Base-by-base conservation (phyloP, 2,888 invertebrate species). In the Mythimna pallens region DNA sequence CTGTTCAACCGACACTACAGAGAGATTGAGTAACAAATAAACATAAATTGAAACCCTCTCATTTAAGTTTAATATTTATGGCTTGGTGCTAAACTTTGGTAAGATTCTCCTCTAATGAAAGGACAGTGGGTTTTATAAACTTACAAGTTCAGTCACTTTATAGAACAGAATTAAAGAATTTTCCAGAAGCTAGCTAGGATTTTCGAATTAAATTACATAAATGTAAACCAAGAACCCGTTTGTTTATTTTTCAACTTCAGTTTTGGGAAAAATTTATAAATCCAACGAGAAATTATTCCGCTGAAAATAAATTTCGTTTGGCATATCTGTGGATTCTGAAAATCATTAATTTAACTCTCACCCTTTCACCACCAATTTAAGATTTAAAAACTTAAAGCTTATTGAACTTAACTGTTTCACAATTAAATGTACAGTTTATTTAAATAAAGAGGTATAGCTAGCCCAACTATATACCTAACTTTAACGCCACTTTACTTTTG, bases 11-110 rank as follows among this genome's bases (percentile, higher is more conserved):
- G 20, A 47, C 62, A 2, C 30, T 54, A 72, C 73, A 54, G 30
- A 47, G 34, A 57, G 36, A 79, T 72, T 79, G 52, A 59, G 30
- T 59, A 36, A 64, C 63, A 76, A 59, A 72, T 59, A 64, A 59
- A 72, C 25, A 47, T 47, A 17, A 70, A 70, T 61, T 70, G 12
- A 17, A 62, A 78, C 54, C 61, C 77, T 74, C 68, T 59, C 12
- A n/a, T 54, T 52, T n/a, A 76, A 58, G 43, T 58, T 43, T 59
- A 59, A 47, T 77, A 59, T 77, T 69, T 36, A 69, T 55, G 47
- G 36, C 20, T 77, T 54, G 6, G 3, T 20, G 3, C 22, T 54
- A 34, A 71, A 54, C n/a, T 72, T 70, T 64, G 8, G 47, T 52
- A 59, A 36, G n/a, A 17, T 59, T 64, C 52, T 63, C 43, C 63